These are phyloP conservation scores for Manis pentadactyla DNA, from an alignment of 2,797 vertebrate genomes.

Conservation along the genomic window DNA sequence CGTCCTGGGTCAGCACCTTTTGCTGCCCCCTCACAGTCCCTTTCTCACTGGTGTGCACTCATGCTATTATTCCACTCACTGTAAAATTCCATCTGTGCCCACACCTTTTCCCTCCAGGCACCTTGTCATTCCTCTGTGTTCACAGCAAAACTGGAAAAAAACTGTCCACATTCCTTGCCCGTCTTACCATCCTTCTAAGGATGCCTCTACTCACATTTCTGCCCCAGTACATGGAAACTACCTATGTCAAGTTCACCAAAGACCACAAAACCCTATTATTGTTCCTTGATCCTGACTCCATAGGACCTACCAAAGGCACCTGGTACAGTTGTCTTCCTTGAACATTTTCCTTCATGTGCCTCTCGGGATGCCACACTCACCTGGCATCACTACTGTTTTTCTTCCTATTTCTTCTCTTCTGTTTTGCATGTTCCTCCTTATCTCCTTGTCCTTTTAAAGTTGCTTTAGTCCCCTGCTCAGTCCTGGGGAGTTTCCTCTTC, in stretches of 20 bases:
- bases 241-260: neutral
- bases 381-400: neutral
- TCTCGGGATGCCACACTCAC: neutral
- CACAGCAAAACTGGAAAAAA: neutral
- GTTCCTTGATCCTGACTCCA: neutral
- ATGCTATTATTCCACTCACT: neutral
- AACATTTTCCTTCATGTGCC: neutral
- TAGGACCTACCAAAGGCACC: neutral
- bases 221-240: neutral
- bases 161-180: too few species aligned
- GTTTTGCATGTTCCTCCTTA: neutral
- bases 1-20: neutral
- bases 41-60: neutral
- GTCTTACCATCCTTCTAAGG: neutral
- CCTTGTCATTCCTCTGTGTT: neutral
- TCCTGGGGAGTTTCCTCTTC: neutral
- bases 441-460: neutral
- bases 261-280: neutral
- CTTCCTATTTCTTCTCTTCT: neutral
- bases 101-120: neutral
- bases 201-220: neutral
- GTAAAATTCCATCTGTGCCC: neutral
- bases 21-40: fast-evolving
- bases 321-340: neutral
- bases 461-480: fast-evolving